Base-by-base conservation (phyloP, 2,888 invertebrate genomes). In the Phania funesta region DNA sequence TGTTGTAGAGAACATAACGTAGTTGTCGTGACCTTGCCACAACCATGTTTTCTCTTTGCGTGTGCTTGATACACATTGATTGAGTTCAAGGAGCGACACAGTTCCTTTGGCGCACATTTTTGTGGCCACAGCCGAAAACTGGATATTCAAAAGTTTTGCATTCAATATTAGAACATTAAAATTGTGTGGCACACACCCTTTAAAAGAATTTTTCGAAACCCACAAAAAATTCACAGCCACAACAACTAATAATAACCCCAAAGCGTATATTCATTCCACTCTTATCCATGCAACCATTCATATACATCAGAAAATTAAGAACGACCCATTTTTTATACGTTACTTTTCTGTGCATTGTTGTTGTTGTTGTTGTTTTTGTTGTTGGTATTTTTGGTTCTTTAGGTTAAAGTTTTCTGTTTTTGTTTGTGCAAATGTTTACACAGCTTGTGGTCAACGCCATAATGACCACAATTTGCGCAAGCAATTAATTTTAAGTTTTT, bases 381-480 rank as follows among this genome's bases (percentile, higher is more conserved):
- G 26, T 76, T 70, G 46, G 22, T 65, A 32, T 56, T 77, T 29
- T 62, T 54, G 67, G 67, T 58, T 71, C 32, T 71, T 58, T 35
- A 29, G 71, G 32, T 73, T 71, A 64, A 58, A 60, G 48, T 65
- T 79, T 52, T 44, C n/a, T 70, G 68, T 58, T 38, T 1, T 38
- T 75, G 50, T 75, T 74, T 78, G 82, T 78, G 78, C 78, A 82
- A 82, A 82, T 82, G 82, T 82, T 82, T 82, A 82, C 82, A 77
- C 82, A 82, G 82, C 78, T 82, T 82, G 82, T 82, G 82, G 82
- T 78, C 82, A 78, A 82, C 70, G 78, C 82, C 82, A 82, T 82
- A 82, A 82, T 82, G 82, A 82, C 67, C 82, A 78, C 82, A 82
- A 82, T 82, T 82, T 82, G 82, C 16, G 74, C 82, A 82, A 65